Evolutionary conservation across 92 coral and sea anemone species (phyloP).

Genomic region (Epizoanthus stellaris): DNA sequence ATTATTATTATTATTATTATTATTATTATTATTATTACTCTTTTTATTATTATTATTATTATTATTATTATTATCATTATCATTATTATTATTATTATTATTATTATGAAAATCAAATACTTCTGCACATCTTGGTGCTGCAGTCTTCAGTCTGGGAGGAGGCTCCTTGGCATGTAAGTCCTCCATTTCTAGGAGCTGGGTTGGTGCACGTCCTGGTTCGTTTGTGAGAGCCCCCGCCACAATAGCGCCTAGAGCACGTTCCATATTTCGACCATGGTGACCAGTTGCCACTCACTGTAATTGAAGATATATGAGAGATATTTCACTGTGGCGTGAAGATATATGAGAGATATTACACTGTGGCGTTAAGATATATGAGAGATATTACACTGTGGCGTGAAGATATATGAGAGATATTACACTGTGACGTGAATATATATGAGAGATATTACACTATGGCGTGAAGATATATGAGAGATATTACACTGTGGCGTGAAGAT

Average conservation of each 20-base stretch:
- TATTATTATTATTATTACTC: neutral
- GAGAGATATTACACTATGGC: neutral
- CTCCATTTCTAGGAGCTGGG: constrained; percentile 30
- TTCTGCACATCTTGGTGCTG: constrained; percentile 11
- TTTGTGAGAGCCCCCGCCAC: constrained; percentile 15
- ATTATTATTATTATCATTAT: neutral
- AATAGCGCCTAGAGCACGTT: constrained; percentile 9
- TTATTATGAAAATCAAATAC: neutral
- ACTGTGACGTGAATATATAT: no score
- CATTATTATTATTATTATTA: neutral
- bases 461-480: no score
- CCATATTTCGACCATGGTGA: constrained; percentile 9
- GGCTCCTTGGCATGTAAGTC: neutral
- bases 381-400: neutral
- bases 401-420: no score
- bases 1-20: no score
- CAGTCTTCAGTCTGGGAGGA: neutral
- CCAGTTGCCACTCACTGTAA: constrained; percentile 33
- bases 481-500: no score
- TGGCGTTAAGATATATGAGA: no score
- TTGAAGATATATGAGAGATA: neutral
- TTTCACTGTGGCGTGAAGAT: neutral
- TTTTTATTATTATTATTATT: neutral
- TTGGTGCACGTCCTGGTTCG: constrained; percentile 21
- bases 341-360: no score